A percentile compares a stretch with the other conserved stretches of the same genome.
phyloP scores from a whole-genome alignment of 2,113 vertebrate species.

The Prietella phreatophila region DNA sequence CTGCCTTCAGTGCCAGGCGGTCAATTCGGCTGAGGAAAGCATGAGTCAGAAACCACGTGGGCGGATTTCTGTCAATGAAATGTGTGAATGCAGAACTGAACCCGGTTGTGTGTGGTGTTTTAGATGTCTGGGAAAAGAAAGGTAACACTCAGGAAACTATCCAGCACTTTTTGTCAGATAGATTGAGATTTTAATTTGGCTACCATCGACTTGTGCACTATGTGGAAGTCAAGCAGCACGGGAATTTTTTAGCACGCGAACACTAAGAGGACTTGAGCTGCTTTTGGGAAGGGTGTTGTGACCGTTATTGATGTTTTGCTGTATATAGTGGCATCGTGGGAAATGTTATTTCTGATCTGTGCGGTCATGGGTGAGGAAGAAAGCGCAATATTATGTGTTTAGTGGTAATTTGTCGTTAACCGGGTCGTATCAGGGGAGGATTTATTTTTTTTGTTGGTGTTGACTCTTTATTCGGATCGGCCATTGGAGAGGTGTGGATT shows the following conservation, averaged over 20 bases:
- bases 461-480: not conserved
- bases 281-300: conserved; percentile 21
- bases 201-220: conserved; percentile 14
- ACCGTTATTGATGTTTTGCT: conserved; percentile 21
- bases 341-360: conserved; percentile 12
- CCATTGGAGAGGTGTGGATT: not conserved
- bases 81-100: conserved; percentile 8
- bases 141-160: not conserved
- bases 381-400: not conserved
- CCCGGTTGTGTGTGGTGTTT: not conserved
- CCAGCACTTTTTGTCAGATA: not conserved
- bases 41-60: conserved; percentile 14
- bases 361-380: not conserved
- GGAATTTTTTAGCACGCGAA: not conserved
- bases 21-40: conserved; percentile 5
- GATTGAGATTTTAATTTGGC: conserved; percentile 9
- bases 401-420: not conserved
- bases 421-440: not conserved
- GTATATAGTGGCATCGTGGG: not conserved
- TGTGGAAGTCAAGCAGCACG: not conserved
- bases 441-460: too few species aligned
- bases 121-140: conserved; percentile 11
- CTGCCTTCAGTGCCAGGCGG: conserved; percentile 6
- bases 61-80: conserved; percentile 29
- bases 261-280: not conserved